Evolutionary conservation across 2,113 vertebrate species (phyloP).

Genomic region (Orthonyx spaldingii): DNA sequence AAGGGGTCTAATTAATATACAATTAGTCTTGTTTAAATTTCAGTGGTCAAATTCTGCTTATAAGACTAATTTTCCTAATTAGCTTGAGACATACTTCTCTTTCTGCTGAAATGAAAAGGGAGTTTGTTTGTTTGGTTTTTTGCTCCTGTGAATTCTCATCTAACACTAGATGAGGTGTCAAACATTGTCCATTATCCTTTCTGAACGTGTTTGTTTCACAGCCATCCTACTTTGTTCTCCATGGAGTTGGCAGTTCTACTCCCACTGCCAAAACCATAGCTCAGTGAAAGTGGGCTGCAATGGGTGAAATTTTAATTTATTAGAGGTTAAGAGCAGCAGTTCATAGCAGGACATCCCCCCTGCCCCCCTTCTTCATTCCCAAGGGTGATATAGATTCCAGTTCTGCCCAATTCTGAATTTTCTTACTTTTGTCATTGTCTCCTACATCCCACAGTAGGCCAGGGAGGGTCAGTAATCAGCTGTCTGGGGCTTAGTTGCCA

Average conservation of each 20-base stretch:
- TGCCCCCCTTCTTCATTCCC: background rate
- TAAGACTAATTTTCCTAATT: background rate
- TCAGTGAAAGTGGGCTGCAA: background rate
- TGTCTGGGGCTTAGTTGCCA: background rate
- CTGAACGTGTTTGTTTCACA: background rate
- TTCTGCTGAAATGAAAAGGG: background rate
- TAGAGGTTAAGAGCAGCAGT: background rate
- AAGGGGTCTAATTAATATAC: background rate
- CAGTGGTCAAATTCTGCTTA: background rate
- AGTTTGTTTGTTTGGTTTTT: background rate
- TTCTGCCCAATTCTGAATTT: background rate
- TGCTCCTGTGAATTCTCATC: background rate
- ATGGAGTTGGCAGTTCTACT: background rate
- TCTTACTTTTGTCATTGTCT: background rate
- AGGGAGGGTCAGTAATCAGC: background rate
- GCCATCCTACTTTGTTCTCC: background rate
- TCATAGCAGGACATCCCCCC: background rate
- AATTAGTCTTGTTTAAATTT: background rate
- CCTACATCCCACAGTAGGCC: background rate
- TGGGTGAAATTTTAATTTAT: background rate
- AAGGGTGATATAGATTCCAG: background rate
- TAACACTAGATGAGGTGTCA: background rate
- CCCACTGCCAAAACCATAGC: background rate
- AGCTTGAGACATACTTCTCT: background rate
- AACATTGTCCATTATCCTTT: background rate